phyloP scores from a whole-genome alignment of 2,888 invertebrate genomes.

The Ornithoptera priamus region DNA sequence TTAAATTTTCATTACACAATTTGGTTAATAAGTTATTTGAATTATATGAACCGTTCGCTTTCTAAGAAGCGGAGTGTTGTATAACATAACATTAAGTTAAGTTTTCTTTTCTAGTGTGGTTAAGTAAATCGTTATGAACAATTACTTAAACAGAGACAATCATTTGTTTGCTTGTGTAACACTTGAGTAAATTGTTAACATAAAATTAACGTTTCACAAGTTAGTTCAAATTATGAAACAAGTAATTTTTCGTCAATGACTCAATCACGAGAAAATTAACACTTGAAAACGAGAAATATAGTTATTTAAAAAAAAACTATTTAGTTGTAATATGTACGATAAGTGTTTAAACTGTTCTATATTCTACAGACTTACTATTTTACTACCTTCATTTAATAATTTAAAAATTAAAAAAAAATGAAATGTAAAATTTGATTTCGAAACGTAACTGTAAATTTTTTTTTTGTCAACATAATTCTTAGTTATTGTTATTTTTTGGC shows the following conservation, averaged over 20 bases:
- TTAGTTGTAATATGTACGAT: too few species aligned
- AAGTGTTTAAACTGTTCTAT: too few species aligned
- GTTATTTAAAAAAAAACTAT: too few species aligned
- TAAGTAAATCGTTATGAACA: constrained; percentile 3
- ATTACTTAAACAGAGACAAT: constrained; percentile 17
- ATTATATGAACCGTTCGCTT: constrained; percentile 17
- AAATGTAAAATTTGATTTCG: too few species aligned
- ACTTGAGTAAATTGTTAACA: constrained; percentile 23
- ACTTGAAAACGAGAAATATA: too few species aligned
- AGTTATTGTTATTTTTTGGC: too few species aligned
- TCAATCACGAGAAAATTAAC: neutral
- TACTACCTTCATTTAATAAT: too few species aligned
- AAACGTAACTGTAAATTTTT: too few species aligned
- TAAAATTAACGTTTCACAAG: neutral
- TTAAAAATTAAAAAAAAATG: too few species aligned
- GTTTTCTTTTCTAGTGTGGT: neutral
- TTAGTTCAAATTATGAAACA: neutral
- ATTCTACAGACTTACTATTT: too few species aligned
- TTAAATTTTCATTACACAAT: constrained; percentile 6
- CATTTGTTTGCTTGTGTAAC: constrained; percentile 16
- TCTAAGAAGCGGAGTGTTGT: constrained; percentile 5
- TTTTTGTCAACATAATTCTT: too few species aligned
- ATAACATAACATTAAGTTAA: neutral
- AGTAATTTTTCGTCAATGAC: neutral
- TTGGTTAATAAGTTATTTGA: neutral